Conservation (phyloP, 1,140 invertebrate species). For the Amphibalanus amphitrite region DNA sequence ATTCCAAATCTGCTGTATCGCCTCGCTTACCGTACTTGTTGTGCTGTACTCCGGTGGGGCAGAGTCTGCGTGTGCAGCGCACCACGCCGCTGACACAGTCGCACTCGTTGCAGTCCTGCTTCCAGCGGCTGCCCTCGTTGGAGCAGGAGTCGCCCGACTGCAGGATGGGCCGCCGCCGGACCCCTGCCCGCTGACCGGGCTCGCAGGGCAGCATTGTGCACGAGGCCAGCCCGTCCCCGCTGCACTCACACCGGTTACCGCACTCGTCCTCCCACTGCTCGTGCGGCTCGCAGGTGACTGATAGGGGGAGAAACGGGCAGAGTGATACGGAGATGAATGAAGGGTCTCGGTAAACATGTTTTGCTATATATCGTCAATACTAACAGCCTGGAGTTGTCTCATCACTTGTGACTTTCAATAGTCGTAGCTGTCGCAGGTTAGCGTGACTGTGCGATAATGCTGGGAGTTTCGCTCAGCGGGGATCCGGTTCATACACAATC, state of each 20-base stretch:
- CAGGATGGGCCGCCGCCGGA: no score
- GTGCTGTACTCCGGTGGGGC: background rate
- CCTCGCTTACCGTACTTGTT: background rate
- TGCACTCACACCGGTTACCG: slow-evolving; percentile 13
- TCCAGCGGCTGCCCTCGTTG: background rate
- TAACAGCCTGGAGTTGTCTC: no score
- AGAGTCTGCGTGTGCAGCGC: background rate
- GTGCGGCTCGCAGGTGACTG: background rate
- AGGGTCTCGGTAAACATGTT: no score
- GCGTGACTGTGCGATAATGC: no score
- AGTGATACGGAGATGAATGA: no score
- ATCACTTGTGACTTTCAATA: no score
- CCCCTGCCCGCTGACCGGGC: slow-evolving; percentile 3
- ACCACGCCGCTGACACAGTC: background rate
- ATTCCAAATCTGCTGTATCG: no score
- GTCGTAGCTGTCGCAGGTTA: no score
- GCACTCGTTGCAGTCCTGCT: slow-evolving; percentile 7
- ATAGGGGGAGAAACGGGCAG: no score
- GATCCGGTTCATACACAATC: no score
- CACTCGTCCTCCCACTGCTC: slow-evolving; percentile 7
- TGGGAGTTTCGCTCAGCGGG: no score
- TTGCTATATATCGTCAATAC: no score
- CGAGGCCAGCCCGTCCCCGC: background rate
- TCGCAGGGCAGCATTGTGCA: slow-evolving; percentile 4
- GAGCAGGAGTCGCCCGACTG: background rate